Conservation (phyloP, 2,888 invertebrate species). For the Lutraria lutraria region DNA sequence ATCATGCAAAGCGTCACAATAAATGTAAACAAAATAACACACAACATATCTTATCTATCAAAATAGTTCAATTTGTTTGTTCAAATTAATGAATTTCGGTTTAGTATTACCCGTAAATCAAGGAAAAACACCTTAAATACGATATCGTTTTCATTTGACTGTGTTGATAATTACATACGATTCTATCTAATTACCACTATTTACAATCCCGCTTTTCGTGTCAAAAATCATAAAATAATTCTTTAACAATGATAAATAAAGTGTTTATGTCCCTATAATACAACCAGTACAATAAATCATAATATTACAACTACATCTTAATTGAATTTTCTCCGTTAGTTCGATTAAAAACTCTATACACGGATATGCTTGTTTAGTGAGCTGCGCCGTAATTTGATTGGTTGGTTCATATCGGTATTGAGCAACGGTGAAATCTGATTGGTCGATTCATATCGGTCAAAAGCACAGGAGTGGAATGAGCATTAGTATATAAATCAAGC, state of each 20-base stretch:
- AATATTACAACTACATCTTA: slow-evolving; percentile 41
- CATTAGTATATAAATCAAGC: slow-evolving; percentile 43
- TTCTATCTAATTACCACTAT: neutral
- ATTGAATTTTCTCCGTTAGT: slow-evolving; percentile 51
- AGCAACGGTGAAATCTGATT: slow-evolving; percentile 40
- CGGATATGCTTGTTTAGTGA: slow-evolving; percentile 42
- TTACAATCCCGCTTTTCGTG: neutral
- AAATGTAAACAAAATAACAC: neutral
- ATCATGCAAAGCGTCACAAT: neutral
- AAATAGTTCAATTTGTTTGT: neutral
- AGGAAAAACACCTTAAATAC: neutral
- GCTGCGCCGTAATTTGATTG: slow-evolving; percentile 43
- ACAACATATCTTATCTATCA: neutral
- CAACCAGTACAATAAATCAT: slow-evolving; percentile 12
- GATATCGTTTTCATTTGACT: neutral
- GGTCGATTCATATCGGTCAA: slow-evolving; percentile 43
- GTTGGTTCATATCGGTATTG: slow-evolving; percentile 35
- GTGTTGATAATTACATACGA: neutral
- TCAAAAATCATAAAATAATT: slow-evolving; percentile 20
- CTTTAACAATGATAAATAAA: neutral
- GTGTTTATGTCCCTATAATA: neutral
- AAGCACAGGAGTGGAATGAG: slow-evolving; percentile 14
- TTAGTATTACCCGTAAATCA: neutral
- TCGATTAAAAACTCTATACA: slow-evolving; percentile 38
- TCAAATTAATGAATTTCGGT: slow-evolving; percentile 6